Base-by-base conservation (phyloP, 1,140 invertebrate species). In the Pseudomyrmex dendroicus region DNA sequence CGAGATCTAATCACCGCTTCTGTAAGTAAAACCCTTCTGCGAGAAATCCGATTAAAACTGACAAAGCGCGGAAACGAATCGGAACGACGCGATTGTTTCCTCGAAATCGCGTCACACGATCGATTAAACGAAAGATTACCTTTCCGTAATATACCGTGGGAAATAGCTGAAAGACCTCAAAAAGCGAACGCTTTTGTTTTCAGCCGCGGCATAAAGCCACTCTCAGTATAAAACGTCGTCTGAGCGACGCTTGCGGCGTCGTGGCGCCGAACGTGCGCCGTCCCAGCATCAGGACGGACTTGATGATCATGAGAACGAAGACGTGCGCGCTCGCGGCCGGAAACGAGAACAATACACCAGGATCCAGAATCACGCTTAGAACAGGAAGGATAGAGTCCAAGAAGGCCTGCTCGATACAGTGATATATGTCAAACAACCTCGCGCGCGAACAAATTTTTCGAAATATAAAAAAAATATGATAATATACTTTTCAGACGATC, bases 201-300 rank as follows among this genome's bases (percentile, higher is more conserved):
- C 96, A 95, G 92, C 95, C 96, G 86, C 96, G 96, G 90, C 97
- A 97, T 90, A 96, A 96, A 94, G 96, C 96, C 86, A 96, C 96
- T 2, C 93, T 98, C 61, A 97, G 97, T 57, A 97, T 98, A 74
- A 97, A 97, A 85, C 94, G 97, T 67, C 95, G 97, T 25, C 94
- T 97, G 86, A 98, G 97, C 84, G 97, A 98, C 91, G 97, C 97
- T 17, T 98, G 97, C 91, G 97, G 97, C 9, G 97, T 97, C 5
- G 97, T 98, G 3, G 97, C 97, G 5, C 97, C 97, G 5, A 98
- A 98, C 91, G 97, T 97, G 1, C 94, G 97, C 54, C 94, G 97
- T 61, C 97, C 97, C 7, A 97, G 97, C 92, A 97, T 98, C 78
- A 95, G 97, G 67, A 98, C 97, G 5, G 97, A 98, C 92, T 95